These are phyloP conservation scores for Lophura nycthemera DNA, from an alignment of 2,113 vertebrate species.

Conservation along the genomic window DNA sequence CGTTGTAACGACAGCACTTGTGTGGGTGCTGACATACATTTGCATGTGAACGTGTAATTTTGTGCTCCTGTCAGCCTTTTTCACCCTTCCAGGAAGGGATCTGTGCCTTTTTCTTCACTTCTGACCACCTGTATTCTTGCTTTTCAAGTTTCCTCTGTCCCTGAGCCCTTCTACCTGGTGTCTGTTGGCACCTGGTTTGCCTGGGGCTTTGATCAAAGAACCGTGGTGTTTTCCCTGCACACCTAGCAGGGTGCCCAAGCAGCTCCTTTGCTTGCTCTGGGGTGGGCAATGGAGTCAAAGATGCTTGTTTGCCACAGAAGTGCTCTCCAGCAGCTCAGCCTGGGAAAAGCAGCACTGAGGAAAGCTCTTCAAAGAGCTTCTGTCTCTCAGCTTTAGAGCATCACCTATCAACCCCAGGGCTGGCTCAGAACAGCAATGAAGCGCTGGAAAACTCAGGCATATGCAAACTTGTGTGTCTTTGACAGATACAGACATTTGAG, in stretches of 20 bases:
- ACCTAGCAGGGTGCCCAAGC: neutral
- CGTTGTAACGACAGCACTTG: neutral
- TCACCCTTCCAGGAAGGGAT: neutral
- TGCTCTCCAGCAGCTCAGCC: neutral
- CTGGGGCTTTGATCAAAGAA: neutral
- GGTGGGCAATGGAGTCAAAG: neutral
- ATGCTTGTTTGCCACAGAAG: neutral
- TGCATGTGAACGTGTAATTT: neutral
- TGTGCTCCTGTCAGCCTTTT: neutral
- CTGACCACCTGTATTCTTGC: neutral
- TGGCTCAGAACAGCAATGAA: neutral
- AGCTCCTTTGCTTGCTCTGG: neutral
- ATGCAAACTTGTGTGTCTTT: neutral
- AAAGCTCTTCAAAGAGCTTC: neutral
- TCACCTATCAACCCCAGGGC: neutral
- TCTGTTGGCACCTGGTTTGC: neutral
- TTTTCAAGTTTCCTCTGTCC: neutral
- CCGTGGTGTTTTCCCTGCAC: fast-evolving
- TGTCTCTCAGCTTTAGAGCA: neutral
- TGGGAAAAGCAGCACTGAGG: neutral
- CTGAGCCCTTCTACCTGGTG: neutral
- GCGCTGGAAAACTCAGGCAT: neutral
- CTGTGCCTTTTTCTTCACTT: neutral
- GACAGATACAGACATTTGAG: neutral
- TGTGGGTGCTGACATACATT: neutral